phyloP scores from a whole-genome alignment of 1,140 invertebrate genomes.

The Drosophila littoralis region DNA sequence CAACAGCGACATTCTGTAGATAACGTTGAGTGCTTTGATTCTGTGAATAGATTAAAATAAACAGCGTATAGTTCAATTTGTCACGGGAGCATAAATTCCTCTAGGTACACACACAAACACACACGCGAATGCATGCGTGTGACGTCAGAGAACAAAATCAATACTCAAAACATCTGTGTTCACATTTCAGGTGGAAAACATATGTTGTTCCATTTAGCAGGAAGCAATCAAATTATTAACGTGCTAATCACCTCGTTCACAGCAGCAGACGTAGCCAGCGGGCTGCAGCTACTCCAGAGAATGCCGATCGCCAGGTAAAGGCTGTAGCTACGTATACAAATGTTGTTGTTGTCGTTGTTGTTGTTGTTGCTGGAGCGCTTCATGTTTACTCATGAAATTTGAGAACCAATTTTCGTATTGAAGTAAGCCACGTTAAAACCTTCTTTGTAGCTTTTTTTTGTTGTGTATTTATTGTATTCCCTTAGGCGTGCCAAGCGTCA shows the following conservation, averaged over 20 bases:
- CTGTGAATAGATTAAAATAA: slow-evolving; percentile 30
- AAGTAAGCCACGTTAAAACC: too few relatives aligned
- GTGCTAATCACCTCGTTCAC: slow-evolving; percentile 22
- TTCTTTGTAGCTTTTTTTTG: too few relatives aligned
- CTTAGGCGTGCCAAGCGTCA: too few relatives aligned
- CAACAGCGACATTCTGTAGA: slow-evolving; percentile 52
- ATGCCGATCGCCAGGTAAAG: slow-evolving; percentile 21
- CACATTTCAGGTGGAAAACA: slow-evolving; percentile 39
- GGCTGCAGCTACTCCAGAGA: slow-evolving; percentile 3
- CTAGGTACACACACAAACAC: not conserved
- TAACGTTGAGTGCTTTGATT: slow-evolving; percentile 64
- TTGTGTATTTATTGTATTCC: too few relatives aligned
- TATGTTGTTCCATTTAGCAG: slow-evolving; percentile 52
- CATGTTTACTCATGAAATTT: slow-evolving; percentile 25
- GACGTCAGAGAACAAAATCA: slow-evolving; percentile 55
- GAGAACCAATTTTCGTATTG: not conserved
- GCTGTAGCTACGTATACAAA: slow-evolving; percentile 1
- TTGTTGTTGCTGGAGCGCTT: not conserved
- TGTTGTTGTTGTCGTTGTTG: slow-evolving; percentile 1
- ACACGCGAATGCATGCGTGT: slow-evolving; percentile 8
- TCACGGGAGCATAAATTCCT: slow-evolving; percentile 21
- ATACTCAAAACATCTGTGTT: slow-evolving; percentile 61
- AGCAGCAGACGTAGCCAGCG: not conserved
- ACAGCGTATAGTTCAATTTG: slow-evolving; percentile 36
- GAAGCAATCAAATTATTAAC: not conserved